Conservation (phyloP, 2,888 invertebrate species). For the Eulithis prunata region DNA sequence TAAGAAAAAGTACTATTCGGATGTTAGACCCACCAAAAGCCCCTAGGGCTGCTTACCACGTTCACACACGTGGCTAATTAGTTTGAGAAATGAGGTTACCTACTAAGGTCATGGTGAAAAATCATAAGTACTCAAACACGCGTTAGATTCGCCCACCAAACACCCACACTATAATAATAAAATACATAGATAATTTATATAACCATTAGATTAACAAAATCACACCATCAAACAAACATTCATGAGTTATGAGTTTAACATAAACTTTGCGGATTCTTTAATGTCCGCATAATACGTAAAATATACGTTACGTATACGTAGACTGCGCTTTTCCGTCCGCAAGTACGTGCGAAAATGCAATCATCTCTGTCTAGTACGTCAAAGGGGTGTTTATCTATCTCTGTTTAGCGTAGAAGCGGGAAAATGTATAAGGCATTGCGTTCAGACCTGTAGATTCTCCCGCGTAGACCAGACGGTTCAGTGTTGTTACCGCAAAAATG, state of each 20-base stretch:
- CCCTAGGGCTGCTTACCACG: too few species aligned
- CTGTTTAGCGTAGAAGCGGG: constrained; percentile 62
- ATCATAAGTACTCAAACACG: not conserved
- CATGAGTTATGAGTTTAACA: constrained; percentile 51
- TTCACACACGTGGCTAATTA: too few species aligned
- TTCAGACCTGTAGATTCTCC: constrained; percentile 78
- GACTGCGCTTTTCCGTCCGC: constrained; percentile 56
- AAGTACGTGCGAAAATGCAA: constrained; percentile 43
- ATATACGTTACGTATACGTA: constrained; percentile 26
- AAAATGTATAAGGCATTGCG: constrained; percentile 63
- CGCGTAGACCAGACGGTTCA: constrained; percentile 62
- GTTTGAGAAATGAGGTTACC: constrained; percentile 8
- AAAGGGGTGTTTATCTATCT: constrained; percentile 43
- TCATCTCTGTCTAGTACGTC: constrained; percentile 50
- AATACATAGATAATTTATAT: constrained; percentile 24
- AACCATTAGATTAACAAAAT: constrained; percentile 26
- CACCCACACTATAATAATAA: constrained; percentile 22
- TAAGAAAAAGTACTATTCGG: too few species aligned
- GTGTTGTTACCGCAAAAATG: constrained; percentile 43
- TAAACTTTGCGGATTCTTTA: constrained; percentile 46
- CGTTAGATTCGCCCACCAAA: constrained; percentile 4
- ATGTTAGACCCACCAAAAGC: too few species aligned
- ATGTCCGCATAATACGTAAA: constrained; percentile 45
- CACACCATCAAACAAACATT: constrained; percentile 40
- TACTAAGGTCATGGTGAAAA: constrained; percentile 2